Evolutionary conservation across 2,888 invertebrate genomes (phyloP).

Genomic region (Caenorhabditis panamensis): DNA sequence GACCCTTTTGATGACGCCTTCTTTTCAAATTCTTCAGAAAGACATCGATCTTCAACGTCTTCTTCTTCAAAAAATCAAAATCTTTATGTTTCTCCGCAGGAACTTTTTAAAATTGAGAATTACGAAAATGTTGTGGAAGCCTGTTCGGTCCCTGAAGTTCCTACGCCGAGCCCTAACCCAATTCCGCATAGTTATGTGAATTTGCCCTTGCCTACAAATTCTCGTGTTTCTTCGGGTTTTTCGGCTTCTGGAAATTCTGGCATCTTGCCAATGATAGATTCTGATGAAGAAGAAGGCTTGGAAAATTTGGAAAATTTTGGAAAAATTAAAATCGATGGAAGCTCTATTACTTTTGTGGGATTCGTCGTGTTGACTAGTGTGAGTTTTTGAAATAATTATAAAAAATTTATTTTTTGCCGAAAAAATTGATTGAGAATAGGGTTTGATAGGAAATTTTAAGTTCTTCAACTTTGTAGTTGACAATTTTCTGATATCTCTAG

Average conservation of each 20-base stretch:
- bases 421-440: neutral
- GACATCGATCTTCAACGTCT: neutral
- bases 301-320: constrained; percentile 26
- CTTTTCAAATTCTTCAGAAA: constrained; percentile 3
- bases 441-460: too few relatives aligned
- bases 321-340: constrained; percentile 52
- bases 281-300: constrained; percentile 1
- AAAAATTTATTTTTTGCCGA: neutral
- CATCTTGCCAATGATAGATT: neutral
- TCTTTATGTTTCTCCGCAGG: constrained; percentile 30
- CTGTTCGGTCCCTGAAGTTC: constrained; percentile 18
- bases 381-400: constrained; percentile 8
- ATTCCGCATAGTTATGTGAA: constrained; percentile 46
- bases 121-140: constrained; percentile 46
- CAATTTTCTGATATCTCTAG: too few relatives aligned
- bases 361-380: constrained; percentile 49
- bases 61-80: constrained; percentile 35
- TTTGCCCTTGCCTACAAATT: too few relatives aligned
- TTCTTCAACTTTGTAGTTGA: too few relatives aligned
- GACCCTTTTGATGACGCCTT: constrained; percentile 45
- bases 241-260: too few relatives aligned
- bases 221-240: neutral
- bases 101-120: constrained; percentile 3
- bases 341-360: constrained; percentile 39
- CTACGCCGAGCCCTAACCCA: neutral